These are phyloP conservation scores for Frieseomelitta varia DNA, from an alignment of 1,140 invertebrate species.

Conservation along the genomic window DNA sequence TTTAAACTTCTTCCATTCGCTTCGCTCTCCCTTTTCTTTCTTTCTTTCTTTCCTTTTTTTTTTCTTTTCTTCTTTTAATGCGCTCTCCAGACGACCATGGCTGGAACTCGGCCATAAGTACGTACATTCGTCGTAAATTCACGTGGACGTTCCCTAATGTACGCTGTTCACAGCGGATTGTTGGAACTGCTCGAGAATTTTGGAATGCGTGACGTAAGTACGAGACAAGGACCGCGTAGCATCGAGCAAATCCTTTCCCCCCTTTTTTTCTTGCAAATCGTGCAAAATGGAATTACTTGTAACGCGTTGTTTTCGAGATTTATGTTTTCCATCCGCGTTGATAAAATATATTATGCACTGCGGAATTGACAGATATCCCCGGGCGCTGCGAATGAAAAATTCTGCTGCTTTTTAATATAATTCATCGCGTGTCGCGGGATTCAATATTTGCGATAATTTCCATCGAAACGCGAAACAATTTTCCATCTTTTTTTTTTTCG, in stretches of 20 bases:
- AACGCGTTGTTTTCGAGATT: neutral
- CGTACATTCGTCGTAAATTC: neutral
- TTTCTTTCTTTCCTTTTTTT: neutral
- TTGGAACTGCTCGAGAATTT: neutral
- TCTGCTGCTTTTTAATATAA: neutral
- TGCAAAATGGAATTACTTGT: neutral
- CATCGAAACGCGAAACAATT: neutral
- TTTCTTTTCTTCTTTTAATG: neutral
- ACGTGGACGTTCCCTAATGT: constrained; percentile 9
- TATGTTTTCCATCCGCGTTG: too few relatives aligned
- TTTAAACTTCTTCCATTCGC: constrained; percentile 11
- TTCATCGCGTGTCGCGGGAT: neutral
- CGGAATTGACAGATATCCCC: neutral
- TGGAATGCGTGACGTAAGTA: neutral
- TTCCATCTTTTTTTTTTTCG: neutral
- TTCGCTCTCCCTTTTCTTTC: neutral
- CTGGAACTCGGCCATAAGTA: constrained; percentile 5
- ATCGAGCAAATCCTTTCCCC: too few relatives aligned
- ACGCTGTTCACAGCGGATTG: neutral
- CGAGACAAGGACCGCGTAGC: neutral
- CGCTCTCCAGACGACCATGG: neutral
- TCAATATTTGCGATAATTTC: neutral
- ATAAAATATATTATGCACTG: neutral
- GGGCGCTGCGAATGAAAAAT: neutral
- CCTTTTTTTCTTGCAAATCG: neutral